A percentile compares a stretch with the other conserved stretches of the same genome.
phyloP scores from a whole-genome alignment of 2,797 vertebrate species.

The Garrulus glandarius region DNA sequence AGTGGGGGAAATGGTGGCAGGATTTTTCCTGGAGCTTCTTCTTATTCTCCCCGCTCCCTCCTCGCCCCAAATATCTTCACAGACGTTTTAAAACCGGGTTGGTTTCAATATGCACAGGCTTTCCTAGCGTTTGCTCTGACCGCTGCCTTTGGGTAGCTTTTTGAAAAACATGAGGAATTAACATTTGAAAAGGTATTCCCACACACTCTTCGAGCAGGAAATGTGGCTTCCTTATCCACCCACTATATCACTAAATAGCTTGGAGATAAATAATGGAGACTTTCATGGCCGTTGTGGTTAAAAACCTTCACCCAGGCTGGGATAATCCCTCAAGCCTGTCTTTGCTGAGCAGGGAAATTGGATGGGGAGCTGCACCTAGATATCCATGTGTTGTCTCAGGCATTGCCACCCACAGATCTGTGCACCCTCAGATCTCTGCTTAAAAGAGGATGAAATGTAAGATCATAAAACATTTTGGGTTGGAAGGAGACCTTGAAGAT shows the following conservation, averaged over 20 bases:
- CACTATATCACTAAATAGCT: slow-evolving; percentile 46
- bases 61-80: not conserved
- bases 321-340: slow-evolving; percentile 4
- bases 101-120: slow-evolving; percentile 10
- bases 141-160: slow-evolving; percentile 52
- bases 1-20: not conserved
- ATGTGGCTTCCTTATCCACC: slow-evolving; percentile 51
- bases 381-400: not conserved
- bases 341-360: not conserved
- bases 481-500: not conserved
- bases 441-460: not conserved
- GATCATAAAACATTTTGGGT: not conserved
- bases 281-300: slow-evolving; percentile 23
- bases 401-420: not conserved
- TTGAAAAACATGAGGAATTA: slow-evolving; percentile 65
- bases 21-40: not conserved
- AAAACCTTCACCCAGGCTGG: not conserved
- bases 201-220: slow-evolving; percentile 56
- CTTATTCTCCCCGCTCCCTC: not conserved
- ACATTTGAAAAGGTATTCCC: slow-evolving; percentile 69
- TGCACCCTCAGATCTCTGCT: not conserved
- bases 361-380: not conserved
- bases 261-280: slow-evolving; percentile 35
- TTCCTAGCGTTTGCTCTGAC: not conserved
- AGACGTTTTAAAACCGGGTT: not conserved